These are phyloP conservation scores for Caenorhabditis briggsae DNA, from an alignment of 1,140 invertebrate genomes.

Conservation along the genomic window DNA sequence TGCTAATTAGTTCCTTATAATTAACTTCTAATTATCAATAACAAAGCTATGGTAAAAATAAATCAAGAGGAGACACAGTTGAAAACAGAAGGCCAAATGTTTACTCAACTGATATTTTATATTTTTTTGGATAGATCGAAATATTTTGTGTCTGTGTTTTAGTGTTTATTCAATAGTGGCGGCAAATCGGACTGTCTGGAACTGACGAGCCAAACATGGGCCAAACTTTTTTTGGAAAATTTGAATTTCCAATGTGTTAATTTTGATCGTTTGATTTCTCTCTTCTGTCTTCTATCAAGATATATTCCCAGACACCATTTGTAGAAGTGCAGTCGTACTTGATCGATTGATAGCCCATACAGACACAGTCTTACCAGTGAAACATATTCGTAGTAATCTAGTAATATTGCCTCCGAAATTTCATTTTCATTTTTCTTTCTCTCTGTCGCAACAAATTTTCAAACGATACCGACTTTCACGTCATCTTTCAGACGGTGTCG, in stretches of 20 bases:
- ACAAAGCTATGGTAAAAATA: not conserved
- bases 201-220: no score
- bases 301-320: not conserved
- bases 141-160: slow-evolving; percentile 1
- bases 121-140: not conserved
- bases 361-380: not conserved
- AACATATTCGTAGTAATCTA: not conserved
- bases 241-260: no score
- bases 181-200: no score
- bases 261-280: not conserved
- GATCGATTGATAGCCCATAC: slow-evolving; percentile 1
- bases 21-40: not conserved
- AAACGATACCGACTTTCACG: slow-evolving; percentile 1
- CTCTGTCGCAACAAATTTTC: slow-evolving; percentile 2
- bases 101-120: slow-evolving; percentile 26
- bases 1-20: no score
- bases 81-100: not conserved
- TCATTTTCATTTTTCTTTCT: not conserved
- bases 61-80: not conserved
- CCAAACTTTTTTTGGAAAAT: no score
- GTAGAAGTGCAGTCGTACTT: not conserved
- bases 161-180: not conserved
- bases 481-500: slow-evolving; percentile 25
- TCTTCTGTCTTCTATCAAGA: not conserved
- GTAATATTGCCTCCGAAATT: no score